These are phyloP conservation scores for Leptocoma aspasia DNA, from an alignment of 2,113 vertebrate species.

Conservation along the genomic window DNA sequence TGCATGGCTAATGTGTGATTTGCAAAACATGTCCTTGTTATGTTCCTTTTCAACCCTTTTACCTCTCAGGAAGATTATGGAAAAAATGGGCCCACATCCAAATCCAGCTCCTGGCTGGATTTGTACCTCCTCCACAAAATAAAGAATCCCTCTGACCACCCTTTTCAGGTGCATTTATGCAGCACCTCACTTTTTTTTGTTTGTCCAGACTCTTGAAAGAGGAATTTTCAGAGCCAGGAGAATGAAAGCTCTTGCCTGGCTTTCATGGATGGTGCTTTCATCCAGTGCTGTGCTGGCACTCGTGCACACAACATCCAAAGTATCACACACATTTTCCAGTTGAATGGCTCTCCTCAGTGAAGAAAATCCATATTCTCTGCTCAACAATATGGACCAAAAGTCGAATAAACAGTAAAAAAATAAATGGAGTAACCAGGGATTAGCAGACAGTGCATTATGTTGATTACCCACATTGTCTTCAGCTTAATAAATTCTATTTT, in stretches of 20 bases:
- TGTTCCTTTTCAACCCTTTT: not conserved
- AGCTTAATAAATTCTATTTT: slow-evolving; percentile 50
- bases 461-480: slow-evolving; percentile 56
- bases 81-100: not conserved
- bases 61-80: not conserved
- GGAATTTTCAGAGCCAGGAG: not conserved
- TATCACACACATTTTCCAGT: not conserved
- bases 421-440: slow-evolving; percentile 27
- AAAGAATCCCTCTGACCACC: not conserved
- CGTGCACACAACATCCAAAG: not conserved
- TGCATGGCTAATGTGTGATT: not conserved
- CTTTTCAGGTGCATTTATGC: not conserved
- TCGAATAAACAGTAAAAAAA: slow-evolving; percentile 15
- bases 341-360: not conserved
- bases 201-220: not conserved
- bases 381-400: slow-evolving; percentile 9
- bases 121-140: not conserved
- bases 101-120: not conserved
- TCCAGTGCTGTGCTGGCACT: not conserved
- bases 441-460: slow-evolving; percentile 59
- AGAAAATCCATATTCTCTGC: slow-evolving; percentile 41
- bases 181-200: not conserved
- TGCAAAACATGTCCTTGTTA: not conserved
- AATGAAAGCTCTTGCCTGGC: not conserved
- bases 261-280: slow-evolving; percentile 6